Evolutionary conservation across 2,797 vertebrate species (phyloP).

Genomic region (Heteromormyrus szaboi): DNA sequence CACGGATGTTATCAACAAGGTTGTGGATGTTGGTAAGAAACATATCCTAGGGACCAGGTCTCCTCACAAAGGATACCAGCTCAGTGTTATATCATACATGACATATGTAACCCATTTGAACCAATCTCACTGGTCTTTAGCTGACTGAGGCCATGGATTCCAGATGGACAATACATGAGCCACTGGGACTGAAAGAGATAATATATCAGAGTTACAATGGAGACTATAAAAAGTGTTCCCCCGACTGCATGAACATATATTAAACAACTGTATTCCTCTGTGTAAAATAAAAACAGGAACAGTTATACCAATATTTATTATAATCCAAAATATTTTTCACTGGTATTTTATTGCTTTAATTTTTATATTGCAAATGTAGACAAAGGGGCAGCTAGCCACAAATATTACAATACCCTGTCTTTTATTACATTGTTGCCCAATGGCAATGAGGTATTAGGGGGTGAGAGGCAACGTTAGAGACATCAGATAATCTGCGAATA

Average conservation of each 20-base stretch:
- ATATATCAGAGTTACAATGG: constrained; percentile 58
- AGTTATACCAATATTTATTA: background rate
- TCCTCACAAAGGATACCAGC: background rate
- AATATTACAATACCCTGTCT: constrained; percentile 14
- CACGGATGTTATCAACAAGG: background rate
- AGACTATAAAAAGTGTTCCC: constrained; percentile 50
- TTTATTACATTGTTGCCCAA: constrained; percentile 15
- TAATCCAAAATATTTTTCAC: constrained; percentile 5
- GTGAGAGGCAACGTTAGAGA: constrained; percentile 78
- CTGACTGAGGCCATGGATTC: constrained; percentile 37
- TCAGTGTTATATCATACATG: background rate
- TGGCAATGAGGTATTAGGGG: constrained; percentile 76
- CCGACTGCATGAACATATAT: constrained; percentile 22
- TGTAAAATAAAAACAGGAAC: background rate
- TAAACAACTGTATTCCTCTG: constrained; percentile 2
- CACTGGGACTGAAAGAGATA: constrained; percentile 50
- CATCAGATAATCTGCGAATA: constrained; percentile 86
- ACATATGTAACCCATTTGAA: constrained; percentile 10
- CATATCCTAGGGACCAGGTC: background rate
- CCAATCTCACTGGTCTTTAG: constrained; percentile 30
- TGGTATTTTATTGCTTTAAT: constrained; percentile 4
- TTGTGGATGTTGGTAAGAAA: background rate
- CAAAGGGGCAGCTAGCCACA: background rate
- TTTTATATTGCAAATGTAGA: background rate
- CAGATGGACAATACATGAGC: constrained; percentile 57